These are phyloP conservation scores for Kryptolebias marmoratus DNA, from an alignment of 2,113 vertebrate species.

Conservation along the genomic window DNA sequence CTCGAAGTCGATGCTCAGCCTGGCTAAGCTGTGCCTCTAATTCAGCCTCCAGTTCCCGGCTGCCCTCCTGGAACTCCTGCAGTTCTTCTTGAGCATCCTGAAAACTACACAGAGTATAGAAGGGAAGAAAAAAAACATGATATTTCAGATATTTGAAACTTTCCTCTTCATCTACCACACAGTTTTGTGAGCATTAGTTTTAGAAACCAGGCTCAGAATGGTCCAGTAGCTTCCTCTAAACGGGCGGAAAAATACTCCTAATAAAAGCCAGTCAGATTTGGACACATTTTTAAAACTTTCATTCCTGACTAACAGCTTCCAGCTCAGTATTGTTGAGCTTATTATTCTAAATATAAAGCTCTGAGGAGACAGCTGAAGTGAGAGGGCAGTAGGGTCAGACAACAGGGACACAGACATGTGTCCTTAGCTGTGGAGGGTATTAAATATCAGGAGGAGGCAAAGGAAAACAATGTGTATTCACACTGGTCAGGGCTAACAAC, in stretches of 20 bases:
- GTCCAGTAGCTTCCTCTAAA: constrained; percentile 44
- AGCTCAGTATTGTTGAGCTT: constrained; percentile 34
- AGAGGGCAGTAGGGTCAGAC: constrained; percentile 31
- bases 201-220: constrained; percentile 42
- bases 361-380: constrained; percentile 44
- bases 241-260: constrained; percentile 32
- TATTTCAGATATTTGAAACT: not conserved
- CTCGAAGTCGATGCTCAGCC: constrained; percentile 92
- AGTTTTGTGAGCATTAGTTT: constrained; percentile 28
- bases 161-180: not conserved
- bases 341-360: constrained; percentile 53
- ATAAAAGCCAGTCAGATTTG: too few relatives aligned
- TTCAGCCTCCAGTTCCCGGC: constrained; percentile 96
- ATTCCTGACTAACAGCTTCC: not conserved
- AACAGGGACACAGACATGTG: constrained; percentile 33
- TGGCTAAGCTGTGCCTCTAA: constrained; percentile 95
- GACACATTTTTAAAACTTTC: not conserved
- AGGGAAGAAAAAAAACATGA: not conserved
- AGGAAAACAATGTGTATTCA: constrained; percentile 27
- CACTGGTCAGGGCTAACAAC: not conserved
- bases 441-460: constrained; percentile 43
- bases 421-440: constrained; percentile 28
- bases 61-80: constrained; percentile 97
- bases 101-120: constrained; percentile 77
- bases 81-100: constrained; percentile 96